phyloP scores from a whole-genome alignment of 2,888 invertebrate species.

The Enchytraeus crypticus region DNA sequence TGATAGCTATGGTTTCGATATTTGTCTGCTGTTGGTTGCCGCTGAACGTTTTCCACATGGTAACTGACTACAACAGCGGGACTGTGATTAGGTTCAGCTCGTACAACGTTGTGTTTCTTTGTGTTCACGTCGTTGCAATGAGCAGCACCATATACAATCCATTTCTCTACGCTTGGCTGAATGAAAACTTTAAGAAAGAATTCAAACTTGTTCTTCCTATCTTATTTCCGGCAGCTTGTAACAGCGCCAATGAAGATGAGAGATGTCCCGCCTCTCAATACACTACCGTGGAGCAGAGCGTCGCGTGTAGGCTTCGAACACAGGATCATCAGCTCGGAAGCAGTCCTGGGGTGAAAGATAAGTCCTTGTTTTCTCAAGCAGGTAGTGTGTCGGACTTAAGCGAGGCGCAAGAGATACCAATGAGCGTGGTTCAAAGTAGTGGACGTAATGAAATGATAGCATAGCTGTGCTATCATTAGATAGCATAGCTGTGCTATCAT shows the following conservation, averaged over 20 bases:
- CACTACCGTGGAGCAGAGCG: constrained; percentile 7
- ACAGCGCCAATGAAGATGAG: neutral
- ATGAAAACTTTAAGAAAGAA: constrained; percentile 84
- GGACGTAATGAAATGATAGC: no score
- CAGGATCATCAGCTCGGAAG: no score
- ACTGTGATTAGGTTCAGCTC: constrained; percentile 62
- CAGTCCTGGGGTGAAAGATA: no score
- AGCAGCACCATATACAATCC: constrained; percentile 89
- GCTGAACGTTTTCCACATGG: constrained; percentile 80
- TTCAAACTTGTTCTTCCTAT: constrained; percentile 55
- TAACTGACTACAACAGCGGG: constrained; percentile 48
- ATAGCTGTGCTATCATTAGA: no score
- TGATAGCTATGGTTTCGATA: constrained; percentile 90
- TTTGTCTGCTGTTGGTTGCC: constrained; percentile 81
- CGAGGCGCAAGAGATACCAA: no score
- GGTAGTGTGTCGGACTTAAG: no score
- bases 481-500: no score
- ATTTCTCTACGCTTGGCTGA: constrained; percentile 90
- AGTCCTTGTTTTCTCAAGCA: no score
- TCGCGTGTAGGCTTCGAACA: no score
- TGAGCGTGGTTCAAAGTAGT: no score
- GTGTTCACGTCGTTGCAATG: constrained; percentile 81
- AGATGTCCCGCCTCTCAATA: neutral
- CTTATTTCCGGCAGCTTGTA: constrained; percentile 29
- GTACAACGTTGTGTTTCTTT: constrained; percentile 77